Conservation (phyloP, 2,113 vertebrate species). For the Mesitornis unicolor region DNA sequence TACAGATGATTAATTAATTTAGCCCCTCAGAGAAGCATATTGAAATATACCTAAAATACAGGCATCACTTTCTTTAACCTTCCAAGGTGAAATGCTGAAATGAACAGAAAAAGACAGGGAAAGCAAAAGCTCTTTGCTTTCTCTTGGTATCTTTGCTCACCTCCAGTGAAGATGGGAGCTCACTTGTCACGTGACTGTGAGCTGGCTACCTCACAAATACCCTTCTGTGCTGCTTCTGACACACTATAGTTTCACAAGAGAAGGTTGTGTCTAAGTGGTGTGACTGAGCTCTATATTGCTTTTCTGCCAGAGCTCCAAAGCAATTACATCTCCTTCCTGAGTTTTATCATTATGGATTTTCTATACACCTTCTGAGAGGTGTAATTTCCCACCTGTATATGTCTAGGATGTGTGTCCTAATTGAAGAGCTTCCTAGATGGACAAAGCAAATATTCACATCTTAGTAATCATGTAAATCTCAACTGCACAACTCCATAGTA, state of each 20-base stretch:
- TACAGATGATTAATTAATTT: neutral
- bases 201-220: neutral
- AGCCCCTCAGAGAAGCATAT: neutral
- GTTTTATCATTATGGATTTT: neutral
- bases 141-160: neutral
- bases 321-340: neutral
- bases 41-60: neutral
- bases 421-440: neutral
- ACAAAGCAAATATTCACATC: neutral
- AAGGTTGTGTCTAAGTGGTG: neutral
- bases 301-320: neutral
- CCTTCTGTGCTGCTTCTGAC: neutral
- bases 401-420: neutral
- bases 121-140: neutral
- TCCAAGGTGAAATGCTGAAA: neutral
- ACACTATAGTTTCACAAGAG: neutral
- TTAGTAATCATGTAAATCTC: neutral
- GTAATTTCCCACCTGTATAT: neutral
- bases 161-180: neutral
- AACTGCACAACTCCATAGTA: neutral
- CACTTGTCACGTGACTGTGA: neutral
- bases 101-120: fast-evolving
- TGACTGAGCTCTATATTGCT: neutral
- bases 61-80: neutral
- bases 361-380: neutral